Base-by-base conservation (phyloP, 2,888 invertebrate genomes). In the Sarcophaga rosellei region DNA sequence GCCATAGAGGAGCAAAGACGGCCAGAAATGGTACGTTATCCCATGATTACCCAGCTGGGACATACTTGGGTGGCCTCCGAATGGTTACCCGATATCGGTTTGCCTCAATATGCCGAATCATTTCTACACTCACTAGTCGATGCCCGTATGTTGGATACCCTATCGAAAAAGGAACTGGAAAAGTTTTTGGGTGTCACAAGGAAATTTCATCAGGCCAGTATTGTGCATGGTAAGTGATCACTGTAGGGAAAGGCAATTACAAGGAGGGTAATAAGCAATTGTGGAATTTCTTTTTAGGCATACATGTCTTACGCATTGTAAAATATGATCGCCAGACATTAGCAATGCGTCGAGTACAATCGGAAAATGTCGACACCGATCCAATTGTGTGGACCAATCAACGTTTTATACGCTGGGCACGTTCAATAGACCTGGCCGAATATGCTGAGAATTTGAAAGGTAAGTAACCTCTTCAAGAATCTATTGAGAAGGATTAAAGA, bases 301-400 rank as follows among this genome's bases (percentile, higher is more conserved):
- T 99, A 88, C 98, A 98, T 94, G 94, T 99, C 89, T 94, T 99
- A 89, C 95, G 98, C 88, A 97, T 98, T 94, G 96, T 98, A 94
- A 97, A 97, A 91, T 99, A 98, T 92, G 98, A 99, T 93, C 95
- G 97, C 92, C 97, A 97, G 95, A 96, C 97, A 70, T 94, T 98
- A 89, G 97, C 97, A 61, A 96, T 98, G 90, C 94, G 98, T 89
- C 95, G 98, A 89, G 96, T 97, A 91, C 97, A 97, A 92, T 97
- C 97, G 92, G 98, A 98, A 92, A 96, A 96, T 89, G 95, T 96
- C 84, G 97, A 98, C 92, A 96, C 96, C 6, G 98, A 99, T 94
- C 98, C 98, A 73, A 94, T 98, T 89, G 98, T 99, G 76, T 99
- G 99, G 99, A 98, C 98, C 90, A 98, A 98, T 94, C 97, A 97